Base-by-base conservation (phyloP, 2,888 invertebrate species). In the Teleiodes luculella region DNA sequence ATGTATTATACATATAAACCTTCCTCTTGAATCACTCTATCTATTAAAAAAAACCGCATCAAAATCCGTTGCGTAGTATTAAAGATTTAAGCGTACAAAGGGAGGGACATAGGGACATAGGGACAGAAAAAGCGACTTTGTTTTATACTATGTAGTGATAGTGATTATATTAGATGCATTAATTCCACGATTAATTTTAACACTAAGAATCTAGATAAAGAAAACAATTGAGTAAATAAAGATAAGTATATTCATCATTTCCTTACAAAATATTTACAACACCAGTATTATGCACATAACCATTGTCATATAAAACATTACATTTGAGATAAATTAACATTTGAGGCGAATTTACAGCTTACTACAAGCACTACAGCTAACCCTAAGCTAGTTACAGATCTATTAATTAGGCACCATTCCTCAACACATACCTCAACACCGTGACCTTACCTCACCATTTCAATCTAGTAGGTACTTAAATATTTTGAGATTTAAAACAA, bases 221-320 rank as follows among this genome's bases (percentile, higher is more conserved):
- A 78, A 83, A 75, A 72, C 73, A 71, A 68, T 36, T 46, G 61
- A 53, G 63, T 81, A 86, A 83, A 85, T 86, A 86, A 83, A 82
- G 80, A 86, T 83, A 86, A 80, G 80, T 86, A 85, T 86, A 84
- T 83, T 76, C 74, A 51, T 51, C 80, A 46, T 81, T 83, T 82
- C 79, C 79, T 80, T 82, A 83, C 75, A 88, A 85, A 88, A 88
- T 83, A 88, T 89, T 86, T 88, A 88, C 88, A 87, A 78, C 81
- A 79, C 77, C 73, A 74, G 78, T 82, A 86, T 83, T 85, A 86
- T 87, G 85, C 83, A 84, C 83, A 84, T 86, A 82, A 80, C 75
- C 72, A 77, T 79, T 81, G 80, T 84, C 85, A 85, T 87, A 84
- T 80, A 81, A 86, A 84, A 84, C 78, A 81, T 83, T 86, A 84